A percentile compares a stretch with the other conserved stretches of the same genome.
Conservation (phyloP, 2,797 vertebrate genomes). For the Hafferia zeledoni region DNA sequence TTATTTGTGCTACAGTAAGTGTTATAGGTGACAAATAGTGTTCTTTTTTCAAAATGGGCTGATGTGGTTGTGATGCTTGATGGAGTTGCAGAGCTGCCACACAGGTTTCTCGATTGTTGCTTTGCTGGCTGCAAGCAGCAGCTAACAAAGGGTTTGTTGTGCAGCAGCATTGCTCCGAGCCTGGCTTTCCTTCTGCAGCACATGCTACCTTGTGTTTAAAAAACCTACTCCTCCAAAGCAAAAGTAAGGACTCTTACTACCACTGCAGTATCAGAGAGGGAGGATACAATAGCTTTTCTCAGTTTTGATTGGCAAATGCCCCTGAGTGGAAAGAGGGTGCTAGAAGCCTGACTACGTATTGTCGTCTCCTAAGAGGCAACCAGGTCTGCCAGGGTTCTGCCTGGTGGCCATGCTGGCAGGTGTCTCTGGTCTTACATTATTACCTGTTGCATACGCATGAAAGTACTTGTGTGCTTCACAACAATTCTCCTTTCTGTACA, state of each 20-base stretch:
- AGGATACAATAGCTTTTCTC: background rate
- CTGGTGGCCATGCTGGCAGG: background rate
- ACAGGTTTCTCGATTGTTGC: background rate
- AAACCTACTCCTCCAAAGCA: background rate
- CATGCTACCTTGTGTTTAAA: background rate
- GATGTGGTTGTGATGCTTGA: background rate
- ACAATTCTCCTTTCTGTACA: background rate
- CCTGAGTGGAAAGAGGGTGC: background rate
- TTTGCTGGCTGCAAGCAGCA: background rate
- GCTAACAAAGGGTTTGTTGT: constrained; percentile 32
- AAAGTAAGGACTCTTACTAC: background rate
- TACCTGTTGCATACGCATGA: background rate
- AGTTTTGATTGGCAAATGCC: background rate
- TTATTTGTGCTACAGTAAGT: background rate
- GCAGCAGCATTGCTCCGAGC: accelerated
- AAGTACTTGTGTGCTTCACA: background rate
- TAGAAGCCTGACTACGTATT: background rate
- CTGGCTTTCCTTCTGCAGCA: background rate
- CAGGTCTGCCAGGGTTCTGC: background rate
- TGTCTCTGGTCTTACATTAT: background rate
- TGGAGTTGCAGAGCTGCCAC: background rate
- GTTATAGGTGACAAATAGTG: background rate
- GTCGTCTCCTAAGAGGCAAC: background rate
- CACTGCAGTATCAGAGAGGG: background rate
- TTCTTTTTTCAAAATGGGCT: background rate